Evolutionary conservation across 2,888 invertebrate genomes (phyloP).

Genomic region (Bhutanitis thaidina): DNA sequence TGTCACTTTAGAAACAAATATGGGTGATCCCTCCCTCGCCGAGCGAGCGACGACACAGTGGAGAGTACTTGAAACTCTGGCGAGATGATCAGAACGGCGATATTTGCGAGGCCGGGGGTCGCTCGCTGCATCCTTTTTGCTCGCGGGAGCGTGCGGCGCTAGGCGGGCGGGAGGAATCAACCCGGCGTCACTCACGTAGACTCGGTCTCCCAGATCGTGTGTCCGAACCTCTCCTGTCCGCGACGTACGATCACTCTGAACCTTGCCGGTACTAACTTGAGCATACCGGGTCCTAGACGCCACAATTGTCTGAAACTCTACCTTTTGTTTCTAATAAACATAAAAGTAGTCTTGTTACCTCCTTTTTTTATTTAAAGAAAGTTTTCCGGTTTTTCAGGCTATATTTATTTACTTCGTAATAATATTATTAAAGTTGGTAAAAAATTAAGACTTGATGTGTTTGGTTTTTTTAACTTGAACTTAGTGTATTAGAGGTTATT

Average conservation of each 20-base stretch:
- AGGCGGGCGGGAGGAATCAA: conserved; percentile 67
- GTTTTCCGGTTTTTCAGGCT: conserved; percentile 16
- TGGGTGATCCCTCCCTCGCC: conserved; percentile 67
- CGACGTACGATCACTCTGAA: conserved; percentile 69
- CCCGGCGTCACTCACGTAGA: conserved; percentile 73
- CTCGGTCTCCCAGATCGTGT: conserved; percentile 71
- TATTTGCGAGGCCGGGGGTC: conserved; percentile 61
- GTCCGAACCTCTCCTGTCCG: conserved; percentile 74
- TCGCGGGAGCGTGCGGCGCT: conserved; percentile 56
- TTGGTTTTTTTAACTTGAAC: conserved; percentile 39
- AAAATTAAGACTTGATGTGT: conserved; percentile 34
- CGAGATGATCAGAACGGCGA: conserved; percentile 65
- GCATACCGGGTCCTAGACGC: conserved; percentile 49
- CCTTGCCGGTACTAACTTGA: conserved; percentile 65
- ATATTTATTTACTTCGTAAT: conserved; percentile 22
- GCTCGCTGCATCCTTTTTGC: conserved; percentile 74
- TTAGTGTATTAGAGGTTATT: conserved; percentile 57
- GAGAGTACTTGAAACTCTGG: conserved; percentile 73
- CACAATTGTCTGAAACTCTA: conserved; percentile 40
- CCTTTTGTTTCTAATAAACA: conserved; percentile 33
- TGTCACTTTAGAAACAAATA: conserved; percentile 41
- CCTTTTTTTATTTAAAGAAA: conserved; percentile 6
- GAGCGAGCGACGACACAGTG: conserved; percentile 55
- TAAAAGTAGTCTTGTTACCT: neutral
- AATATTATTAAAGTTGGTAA: conserved; percentile 7